Evolutionary conservation across 2,888 invertebrate species (phyloP), one percentile per base, ranked within the genome.

Genomic region (Unio pictorum): DNA sequence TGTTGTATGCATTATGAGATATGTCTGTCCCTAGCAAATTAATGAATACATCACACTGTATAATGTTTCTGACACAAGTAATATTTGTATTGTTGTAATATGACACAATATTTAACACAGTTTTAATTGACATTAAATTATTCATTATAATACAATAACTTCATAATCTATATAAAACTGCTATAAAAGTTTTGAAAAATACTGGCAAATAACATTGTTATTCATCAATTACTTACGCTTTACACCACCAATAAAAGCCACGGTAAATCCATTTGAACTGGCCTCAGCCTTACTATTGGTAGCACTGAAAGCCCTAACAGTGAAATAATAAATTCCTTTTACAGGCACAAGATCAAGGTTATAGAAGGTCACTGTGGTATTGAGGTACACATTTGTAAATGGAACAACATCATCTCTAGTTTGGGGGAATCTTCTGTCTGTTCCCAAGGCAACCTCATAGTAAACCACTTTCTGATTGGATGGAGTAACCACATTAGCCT

Each of bases 371-470:
- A 76, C 78, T 55, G 81, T 73, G 18, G 78, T 83, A 64, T 85
- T 85, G 3, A 68, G 66, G 18, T 80, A 76, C 6, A 83, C 82
- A 66, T 81, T 77, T 15, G 77, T 80, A 58, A 81, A 84, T 7
- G 84, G 82, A 11, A 81, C 75, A 54, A 85, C 70, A 64, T 85
- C 80, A 58, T 81, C 74, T 34, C 83, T 68, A 5, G 84, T 83
- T 11, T 78, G 68, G 30, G 75, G 74, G 62, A 79, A 82, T 60
- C 83, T 65, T 67, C 84, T 73, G 69, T 84, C 84, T 34, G 81
- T 83, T 30, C 85, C 85, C 11, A 81, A 59, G 17, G 82, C 83
- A 18, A 85, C 79, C 59, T 81, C 78, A 63, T 84, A 85, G 65
- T 72, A 81, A 0, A 73, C 70, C 4, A 85, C 71, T 63, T 76